Evolutionary conservation across 2,888 invertebrate species (phyloP), one percentile per base, ranked within the genome.

Genomic region (Smittia aterrima): DNA sequence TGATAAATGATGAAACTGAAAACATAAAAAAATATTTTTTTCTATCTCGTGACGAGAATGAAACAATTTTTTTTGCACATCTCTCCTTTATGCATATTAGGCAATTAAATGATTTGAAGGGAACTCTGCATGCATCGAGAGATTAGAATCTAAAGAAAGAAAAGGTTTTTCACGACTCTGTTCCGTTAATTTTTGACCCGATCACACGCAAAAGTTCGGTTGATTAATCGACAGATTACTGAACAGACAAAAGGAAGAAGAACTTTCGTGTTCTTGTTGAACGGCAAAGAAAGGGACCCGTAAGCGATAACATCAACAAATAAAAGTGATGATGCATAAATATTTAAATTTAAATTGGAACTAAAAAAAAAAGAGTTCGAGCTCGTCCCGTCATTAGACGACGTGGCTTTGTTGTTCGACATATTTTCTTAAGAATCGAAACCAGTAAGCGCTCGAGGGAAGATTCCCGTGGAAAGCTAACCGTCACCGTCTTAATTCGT

Each of bases 311-410:
- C 72, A 72, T 72, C 72, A 72, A 72, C 72, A 72, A 72, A 72
- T 72, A 72, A 72, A 72, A 72, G 72, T 72, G 72, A 72, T 72
- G 72, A 72, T 72, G 72, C 72, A 72, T 72, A 72, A 72, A 72
- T 72, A 38, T 72, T 70, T 70, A 41, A 58, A 62, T 72, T 62
- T 54, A 62, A 72, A 70, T 70, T 16, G 9, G 62, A 72, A 54
- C 9, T 11, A 4, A 40, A 67, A 40, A 53, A 70, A 47, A 32
- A n/a, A 41, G 24, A 68, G 0, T 25, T 47, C 41, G 38, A 27
- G n/a, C 58, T 58, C 58, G 58, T 58, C 58, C 27, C 64, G 27
- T 27, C 64, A 64, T 27, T 64, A n/a, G n/a, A 64, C 20, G 64
- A 64, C 64, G 24, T 64, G 24, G 64, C 64, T 64, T 64, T 25